Percentiles rank a stretch among this genome's conserved stretches.
Evolutionary conservation across 2,888 invertebrate genomes (phyloP).

Genomic region (Dastarcus helophoroides): DNA sequence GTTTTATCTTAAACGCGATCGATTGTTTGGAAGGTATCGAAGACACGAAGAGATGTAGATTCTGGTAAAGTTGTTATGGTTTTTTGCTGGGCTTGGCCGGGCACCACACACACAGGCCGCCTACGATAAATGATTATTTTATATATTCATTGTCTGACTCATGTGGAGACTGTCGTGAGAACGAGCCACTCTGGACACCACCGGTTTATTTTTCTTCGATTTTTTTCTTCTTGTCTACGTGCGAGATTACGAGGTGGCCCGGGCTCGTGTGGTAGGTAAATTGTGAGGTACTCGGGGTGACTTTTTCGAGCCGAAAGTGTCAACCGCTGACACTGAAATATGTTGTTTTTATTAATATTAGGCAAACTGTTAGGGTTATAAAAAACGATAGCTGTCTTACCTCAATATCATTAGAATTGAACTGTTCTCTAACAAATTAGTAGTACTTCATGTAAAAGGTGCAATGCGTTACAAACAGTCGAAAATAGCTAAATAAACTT

Average conservation of each 20-base stretch:
- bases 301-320: constrained; percentile 10
- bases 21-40: constrained; percentile 9
- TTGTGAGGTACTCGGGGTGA: constrained; percentile 11
- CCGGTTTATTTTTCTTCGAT: too few species aligned
- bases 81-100: constrained; percentile 19
- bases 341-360: too few species aligned
- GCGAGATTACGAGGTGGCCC: constrained; percentile 11
- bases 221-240: constrained; percentile 10
- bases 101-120: constrained; percentile 19
- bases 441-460: too few species aligned
- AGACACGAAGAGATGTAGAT: constrained; percentile 3
- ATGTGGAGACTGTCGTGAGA: constrained; percentile 25
- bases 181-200: constrained; percentile 18
- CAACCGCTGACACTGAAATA: constrained; percentile 10
- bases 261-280: constrained; percentile 10
- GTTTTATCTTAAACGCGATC: constrained; percentile 9
- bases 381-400: too few species aligned
- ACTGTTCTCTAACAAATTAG: too few species aligned
- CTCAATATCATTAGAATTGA: too few species aligned
- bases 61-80: constrained; percentile 15
- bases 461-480: too few species aligned
- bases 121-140: constrained; percentile 25
- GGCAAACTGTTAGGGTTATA: too few species aligned
- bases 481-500: not conserved
- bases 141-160: constrained; percentile 24